Conservation (phyloP, 92 coral and sea anemone species). For the Epizoanthus scotinus region DNA sequence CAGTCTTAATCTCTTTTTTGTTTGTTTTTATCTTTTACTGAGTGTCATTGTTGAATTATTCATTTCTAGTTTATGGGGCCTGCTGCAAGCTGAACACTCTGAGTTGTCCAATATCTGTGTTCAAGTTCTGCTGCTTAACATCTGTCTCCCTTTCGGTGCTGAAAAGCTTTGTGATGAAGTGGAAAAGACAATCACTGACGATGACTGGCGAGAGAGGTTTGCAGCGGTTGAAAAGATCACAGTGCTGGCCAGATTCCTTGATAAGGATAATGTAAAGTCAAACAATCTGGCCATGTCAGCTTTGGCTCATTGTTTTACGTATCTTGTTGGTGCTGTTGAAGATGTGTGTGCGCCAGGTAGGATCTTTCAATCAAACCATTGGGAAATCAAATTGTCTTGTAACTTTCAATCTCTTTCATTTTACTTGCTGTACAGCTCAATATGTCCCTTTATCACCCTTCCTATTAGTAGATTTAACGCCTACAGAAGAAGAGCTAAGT, state of each 20-base stretch:
- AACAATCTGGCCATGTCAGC: constrained; percentile 92
- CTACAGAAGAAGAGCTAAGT: too few species aligned
- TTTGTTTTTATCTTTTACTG: too few species aligned
- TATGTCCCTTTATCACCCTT: too few species aligned
- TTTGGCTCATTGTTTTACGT: constrained; percentile 91
- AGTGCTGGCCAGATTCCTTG: constrained; percentile 86
- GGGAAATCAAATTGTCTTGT: too few species aligned
- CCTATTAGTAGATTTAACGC: too few species aligned
- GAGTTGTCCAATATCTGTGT: constrained; percentile 86
- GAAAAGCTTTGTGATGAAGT: constrained; percentile 93
- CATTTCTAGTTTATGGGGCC: constrained; percentile 77
- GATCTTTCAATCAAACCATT: too few species aligned
- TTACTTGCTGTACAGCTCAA: too few species aligned
- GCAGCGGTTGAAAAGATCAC: constrained; percentile 91
- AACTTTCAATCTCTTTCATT: too few species aligned
- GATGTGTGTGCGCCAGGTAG: constrained; percentile 88
- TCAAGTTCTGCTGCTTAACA: constrained; percentile 84
- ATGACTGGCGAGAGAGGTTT: constrained; percentile 92
- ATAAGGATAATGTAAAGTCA: constrained; percentile 81
- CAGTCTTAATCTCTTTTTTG: too few species aligned
- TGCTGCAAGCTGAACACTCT: constrained; percentile 91
- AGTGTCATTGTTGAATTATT: too few species aligned
- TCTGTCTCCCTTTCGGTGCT: constrained; percentile 95
- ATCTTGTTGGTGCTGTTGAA: constrained; percentile 96
- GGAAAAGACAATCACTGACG: constrained; percentile 82